Conservation (phyloP, 1,140 invertebrate species). For the Mycetomoellerius zeteki region DNA sequence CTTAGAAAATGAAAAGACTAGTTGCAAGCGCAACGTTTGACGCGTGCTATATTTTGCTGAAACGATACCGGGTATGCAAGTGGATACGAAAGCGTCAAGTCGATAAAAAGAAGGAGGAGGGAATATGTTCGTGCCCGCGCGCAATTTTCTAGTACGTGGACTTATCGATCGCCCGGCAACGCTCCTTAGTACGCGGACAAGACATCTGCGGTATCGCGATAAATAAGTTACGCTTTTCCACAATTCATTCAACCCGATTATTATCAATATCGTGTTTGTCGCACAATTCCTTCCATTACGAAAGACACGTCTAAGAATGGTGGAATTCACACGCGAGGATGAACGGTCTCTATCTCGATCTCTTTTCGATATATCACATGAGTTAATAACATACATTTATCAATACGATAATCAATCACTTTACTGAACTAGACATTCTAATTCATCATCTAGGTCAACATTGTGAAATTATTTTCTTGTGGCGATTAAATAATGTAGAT, state of each 20-base stretch:
- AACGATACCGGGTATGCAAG: conserved; percentile 36
- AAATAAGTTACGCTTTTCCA: conserved; percentile 39
- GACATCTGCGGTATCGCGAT: conserved; percentile 8
- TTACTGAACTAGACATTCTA: not conserved
- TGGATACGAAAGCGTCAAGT: conserved; percentile 48
- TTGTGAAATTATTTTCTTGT: not conserved
- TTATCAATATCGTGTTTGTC: not conserved
- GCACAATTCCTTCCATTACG: not conserved
- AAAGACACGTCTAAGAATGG: not conserved
- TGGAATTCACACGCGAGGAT: not conserved
- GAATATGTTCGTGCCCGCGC: conserved; percentile 34
- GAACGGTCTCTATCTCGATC: not conserved
- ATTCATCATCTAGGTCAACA: no score
- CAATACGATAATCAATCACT: not conserved
- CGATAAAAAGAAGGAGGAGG: conserved; percentile 25
- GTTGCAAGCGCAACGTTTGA: conserved; percentile 12
- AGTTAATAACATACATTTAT: not conserved
- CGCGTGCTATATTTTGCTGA: conserved; percentile 24
- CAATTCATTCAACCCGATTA: not conserved
- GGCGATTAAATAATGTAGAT: not conserved
- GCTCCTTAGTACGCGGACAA: conserved; percentile 13
- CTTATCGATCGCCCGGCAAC: conserved; percentile 47
- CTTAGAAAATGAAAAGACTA: conserved; percentile 34
- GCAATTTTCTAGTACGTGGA: conserved; percentile 48
- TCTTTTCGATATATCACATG: not conserved